Evolutionary conservation across 2,888 invertebrate species (phyloP).

Genomic region (Dasysyrphus albostriatus): DNA sequence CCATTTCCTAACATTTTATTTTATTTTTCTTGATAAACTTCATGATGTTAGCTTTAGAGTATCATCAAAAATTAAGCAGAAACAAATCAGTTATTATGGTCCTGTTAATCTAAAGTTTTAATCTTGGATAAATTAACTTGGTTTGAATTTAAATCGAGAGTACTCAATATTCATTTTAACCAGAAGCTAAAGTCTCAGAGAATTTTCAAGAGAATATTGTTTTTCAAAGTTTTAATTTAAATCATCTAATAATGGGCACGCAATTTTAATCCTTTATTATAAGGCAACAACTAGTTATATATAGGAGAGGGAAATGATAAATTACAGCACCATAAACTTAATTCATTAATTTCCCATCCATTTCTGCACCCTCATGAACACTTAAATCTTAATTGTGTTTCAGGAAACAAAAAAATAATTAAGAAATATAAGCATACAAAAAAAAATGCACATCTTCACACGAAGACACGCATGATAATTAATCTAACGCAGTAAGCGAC

Average conservation of each 20-base stretch:
- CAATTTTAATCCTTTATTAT: conserved; percentile 1
- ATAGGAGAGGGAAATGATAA: background rate
- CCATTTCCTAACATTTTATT: too few relatives aligned
- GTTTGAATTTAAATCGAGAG: too few relatives aligned
- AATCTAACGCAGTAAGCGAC: conserved; percentile 49
- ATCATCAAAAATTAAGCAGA: too few relatives aligned
- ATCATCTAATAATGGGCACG: background rate
- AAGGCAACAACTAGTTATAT: too few relatives aligned
- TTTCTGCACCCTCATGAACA: background rate
- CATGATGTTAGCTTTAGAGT: too few relatives aligned
- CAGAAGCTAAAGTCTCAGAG: too few relatives aligned
- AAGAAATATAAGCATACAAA: too few relatives aligned
- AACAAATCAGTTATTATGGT: too few relatives aligned
- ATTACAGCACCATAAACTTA: conserved; percentile 8
- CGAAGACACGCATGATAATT: conserved; percentile 32
- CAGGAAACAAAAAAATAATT: background rate
- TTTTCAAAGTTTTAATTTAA: background rate
- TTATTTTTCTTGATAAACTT: too few relatives aligned
- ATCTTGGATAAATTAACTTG: too few relatives aligned
- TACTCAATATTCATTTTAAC: too few relatives aligned
- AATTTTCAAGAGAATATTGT: background rate
- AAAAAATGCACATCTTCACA: conserved; percentile 3
- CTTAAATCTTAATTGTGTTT: conserved; percentile 35
- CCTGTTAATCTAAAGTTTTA: too few relatives aligned
- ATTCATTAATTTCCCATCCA: conserved; percentile 9